A percentile compares a stretch with the other conserved stretches of the same genome.
phyloP scores from a whole-genome alignment of 2,888 invertebrate species.

The Sarcophaga rosellei region DNA sequence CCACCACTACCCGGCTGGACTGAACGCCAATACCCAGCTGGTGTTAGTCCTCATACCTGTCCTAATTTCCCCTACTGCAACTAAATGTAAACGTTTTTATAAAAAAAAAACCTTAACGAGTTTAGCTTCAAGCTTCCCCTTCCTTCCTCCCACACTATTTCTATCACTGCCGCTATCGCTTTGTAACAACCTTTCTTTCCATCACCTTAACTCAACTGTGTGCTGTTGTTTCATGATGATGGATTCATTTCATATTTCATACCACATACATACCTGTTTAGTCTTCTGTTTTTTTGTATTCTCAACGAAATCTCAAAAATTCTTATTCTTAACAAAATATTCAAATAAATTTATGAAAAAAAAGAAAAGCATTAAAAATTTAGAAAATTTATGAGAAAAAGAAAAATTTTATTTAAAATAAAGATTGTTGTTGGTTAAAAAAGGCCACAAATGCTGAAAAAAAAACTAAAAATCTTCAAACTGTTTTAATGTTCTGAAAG shows the following conservation, averaged over 20 bases:
- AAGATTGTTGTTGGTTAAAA: conserved; percentile 63
- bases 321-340: conserved; percentile 35
- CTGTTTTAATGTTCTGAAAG: conserved; percentile 9
- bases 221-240: conserved; percentile 49
- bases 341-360: conserved; percentile 1
- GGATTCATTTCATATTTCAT: conserved; percentile 19
- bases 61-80: conserved; percentile 82
- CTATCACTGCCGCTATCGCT: conserved; percentile 26
- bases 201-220: conserved; percentile 60
- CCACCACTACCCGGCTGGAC: conserved; percentile 81
- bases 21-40: conserved; percentile 82
- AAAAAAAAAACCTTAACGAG: not conserved
- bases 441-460: conserved; percentile 53
- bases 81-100: conserved; percentile 69
- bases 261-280: not conserved
- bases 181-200: conserved; percentile 9
- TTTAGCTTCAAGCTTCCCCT: conserved; percentile 19
- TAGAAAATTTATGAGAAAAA: conserved; percentile 47
- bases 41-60: conserved; percentile 81
- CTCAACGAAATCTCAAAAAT: conserved; percentile 28
- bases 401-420: conserved; percentile 36
- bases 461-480: conserved; percentile 20
- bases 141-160: not conserved
- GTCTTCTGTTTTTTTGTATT: not conserved
- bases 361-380: conserved; percentile 30